Conservation (phyloP, 2,888 invertebrate genomes). For the Tryphoninae sp. region DNA sequence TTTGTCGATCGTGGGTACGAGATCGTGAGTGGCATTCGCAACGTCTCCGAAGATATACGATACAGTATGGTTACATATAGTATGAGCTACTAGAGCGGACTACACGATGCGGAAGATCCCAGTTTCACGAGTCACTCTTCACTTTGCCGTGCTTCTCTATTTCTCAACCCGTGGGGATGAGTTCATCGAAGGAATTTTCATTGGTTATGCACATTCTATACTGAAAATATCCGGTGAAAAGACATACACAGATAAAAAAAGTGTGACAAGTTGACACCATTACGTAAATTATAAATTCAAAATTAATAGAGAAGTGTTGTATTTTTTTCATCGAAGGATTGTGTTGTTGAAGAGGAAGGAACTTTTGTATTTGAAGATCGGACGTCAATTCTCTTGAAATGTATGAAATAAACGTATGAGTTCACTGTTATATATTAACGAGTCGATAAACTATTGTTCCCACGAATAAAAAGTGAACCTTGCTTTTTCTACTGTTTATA, state of each 20-base stretch:
- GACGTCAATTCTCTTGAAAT: not conserved
- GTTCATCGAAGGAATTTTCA: not conserved
- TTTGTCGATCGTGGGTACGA: slow-evolving; percentile 50
- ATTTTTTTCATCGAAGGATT: too few relatives aligned
- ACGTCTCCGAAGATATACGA: slow-evolving; percentile 23
- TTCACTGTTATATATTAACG: not conserved
- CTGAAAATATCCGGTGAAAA: too few relatives aligned
- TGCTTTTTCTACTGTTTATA: too few relatives aligned
- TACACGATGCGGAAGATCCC: slow-evolving; percentile 5
- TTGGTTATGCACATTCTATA: too few relatives aligned
- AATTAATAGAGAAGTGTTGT: too few relatives aligned
- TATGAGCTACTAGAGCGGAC: not conserved
- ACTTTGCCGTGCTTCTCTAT: not conserved
- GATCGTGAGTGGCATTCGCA: slow-evolving; percentile 50
- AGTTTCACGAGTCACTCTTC: slow-evolving; percentile 19
- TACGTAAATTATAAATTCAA: too few relatives aligned
- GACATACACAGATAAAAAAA: too few relatives aligned
- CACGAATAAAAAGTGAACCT: not conserved
- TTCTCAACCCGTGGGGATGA: not conserved
- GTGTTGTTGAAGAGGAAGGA: too few relatives aligned
- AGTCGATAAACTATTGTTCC: not conserved
- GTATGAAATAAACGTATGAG: not conserved
- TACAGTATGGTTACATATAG: not conserved
- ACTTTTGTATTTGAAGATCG: not conserved
- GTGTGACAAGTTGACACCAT: too few relatives aligned